Evolutionary conservation across 2,113 vertebrate species (phyloP).

Genomic region (Lagenorhynchus albirostris): DNA sequence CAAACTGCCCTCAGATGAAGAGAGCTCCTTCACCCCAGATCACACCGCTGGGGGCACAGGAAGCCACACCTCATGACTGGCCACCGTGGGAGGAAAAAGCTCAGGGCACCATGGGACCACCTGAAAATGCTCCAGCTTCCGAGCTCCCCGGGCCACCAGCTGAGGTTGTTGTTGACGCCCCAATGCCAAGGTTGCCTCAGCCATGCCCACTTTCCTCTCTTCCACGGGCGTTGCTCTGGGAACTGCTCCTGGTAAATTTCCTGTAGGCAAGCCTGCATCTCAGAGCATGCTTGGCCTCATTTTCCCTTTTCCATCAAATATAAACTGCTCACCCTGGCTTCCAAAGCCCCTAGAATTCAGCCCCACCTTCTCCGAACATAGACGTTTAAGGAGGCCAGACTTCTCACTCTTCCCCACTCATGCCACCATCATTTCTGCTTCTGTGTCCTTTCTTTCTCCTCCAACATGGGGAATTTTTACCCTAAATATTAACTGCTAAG

Average conservation of each 20-base stretch:
- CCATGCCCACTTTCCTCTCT: neutral
- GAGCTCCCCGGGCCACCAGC: rapidly evolving
- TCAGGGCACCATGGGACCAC: too few relatives aligned
- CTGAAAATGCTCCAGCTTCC: neutral
- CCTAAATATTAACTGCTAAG: neutral
- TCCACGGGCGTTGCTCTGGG: rapidly evolving
- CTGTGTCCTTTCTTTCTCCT: neutral
- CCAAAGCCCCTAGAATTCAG: neutral
- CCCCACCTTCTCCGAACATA: neutral
- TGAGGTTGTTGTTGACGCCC: rapidly evolving
- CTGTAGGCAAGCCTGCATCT: neutral
- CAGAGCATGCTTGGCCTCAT: rapidly evolving
- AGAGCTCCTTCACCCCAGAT: neutral
- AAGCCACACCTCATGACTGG: rapidly evolving
- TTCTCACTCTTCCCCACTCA: rapidly evolving
- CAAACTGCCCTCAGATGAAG: neutral
- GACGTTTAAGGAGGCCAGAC: neutral
- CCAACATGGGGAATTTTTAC: neutral
- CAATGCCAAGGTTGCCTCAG: rapidly evolving
- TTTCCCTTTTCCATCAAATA: neutral
- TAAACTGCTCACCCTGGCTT: neutral
- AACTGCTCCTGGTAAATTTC: too few relatives aligned
- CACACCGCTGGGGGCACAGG: rapidly evolving
- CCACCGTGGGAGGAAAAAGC: too few relatives aligned
- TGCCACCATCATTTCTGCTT: neutral